Conservation (phyloP, 2,888 invertebrate species). For the Serrognathus titanus region DNA sequence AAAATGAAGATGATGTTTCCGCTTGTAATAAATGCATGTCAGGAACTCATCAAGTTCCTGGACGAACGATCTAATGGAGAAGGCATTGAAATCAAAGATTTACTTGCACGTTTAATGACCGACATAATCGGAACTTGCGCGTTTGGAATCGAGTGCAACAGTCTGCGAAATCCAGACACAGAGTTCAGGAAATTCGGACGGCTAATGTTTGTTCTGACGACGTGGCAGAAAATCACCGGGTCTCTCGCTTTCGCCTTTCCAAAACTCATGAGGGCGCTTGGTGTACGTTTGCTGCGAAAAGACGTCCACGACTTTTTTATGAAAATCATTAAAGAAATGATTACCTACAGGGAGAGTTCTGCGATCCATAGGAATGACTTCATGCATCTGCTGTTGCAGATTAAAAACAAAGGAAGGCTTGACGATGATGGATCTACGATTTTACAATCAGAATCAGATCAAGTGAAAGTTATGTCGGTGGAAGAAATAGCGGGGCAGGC, state of each 20-base stretch:
- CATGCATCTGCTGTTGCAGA: constrained; percentile 38
- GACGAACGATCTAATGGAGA: not conserved
- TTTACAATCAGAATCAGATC: no score
- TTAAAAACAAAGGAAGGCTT: constrained; percentile 17
- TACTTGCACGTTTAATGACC: constrained; percentile 9
- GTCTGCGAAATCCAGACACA: constrained; percentile 1
- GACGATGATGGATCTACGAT: constrained; percentile 2
- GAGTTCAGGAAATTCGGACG: constrained; percentile 8
- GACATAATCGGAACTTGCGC: constrained; percentile 14
- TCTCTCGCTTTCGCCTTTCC: constrained; percentile 25
- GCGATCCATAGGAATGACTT: constrained; percentile 36
- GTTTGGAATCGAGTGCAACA: constrained; percentile 15
- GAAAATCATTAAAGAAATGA: constrained; percentile 31
- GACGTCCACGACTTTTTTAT: constrained; percentile 35
- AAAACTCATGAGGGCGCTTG: constrained; percentile 19
- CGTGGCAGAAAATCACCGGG: constrained; percentile 1
- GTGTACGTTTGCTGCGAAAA: constrained; percentile 20
- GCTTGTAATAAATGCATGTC: not conserved
- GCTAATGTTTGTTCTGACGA: not conserved
- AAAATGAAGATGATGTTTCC: constrained; percentile 17
- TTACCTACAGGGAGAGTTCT: constrained; percentile 27
- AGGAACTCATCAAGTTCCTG: not conserved
- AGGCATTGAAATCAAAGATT: constrained; percentile 10
- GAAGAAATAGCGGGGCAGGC: constrained; percentile 36
- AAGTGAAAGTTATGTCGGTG: no score